These are phyloP conservation scores for Acrocephalus kingi DNA, from an alignment of 2,113 vertebrate species.

Conservation along the genomic window DNA sequence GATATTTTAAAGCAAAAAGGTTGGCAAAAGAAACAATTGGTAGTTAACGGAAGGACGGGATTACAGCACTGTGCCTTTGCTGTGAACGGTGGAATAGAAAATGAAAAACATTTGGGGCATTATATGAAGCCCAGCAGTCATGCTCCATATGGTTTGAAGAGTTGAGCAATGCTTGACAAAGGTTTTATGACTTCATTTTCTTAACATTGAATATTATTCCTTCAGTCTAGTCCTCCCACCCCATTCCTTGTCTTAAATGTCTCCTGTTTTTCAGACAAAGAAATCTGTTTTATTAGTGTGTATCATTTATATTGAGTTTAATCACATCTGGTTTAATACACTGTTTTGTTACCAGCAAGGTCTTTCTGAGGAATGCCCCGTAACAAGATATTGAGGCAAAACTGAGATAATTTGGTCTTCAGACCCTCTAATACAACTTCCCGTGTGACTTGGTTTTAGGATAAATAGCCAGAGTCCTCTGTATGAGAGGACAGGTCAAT, in stretches of 20 bases:
- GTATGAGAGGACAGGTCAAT: not conserved
- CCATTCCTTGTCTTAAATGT: slow-evolving; percentile 36
- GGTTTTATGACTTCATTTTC: slow-evolving; percentile 68
- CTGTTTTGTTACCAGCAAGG: not conserved
- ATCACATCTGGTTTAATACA: not conserved
- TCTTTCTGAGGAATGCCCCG: not conserved
- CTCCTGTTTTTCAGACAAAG: slow-evolving; percentile 23
- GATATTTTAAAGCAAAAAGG: slow-evolving; percentile 75
- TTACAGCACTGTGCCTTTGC: slow-evolving; percentile 39
- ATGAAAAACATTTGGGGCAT: slow-evolving; percentile 60
- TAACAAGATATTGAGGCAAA: not conserved
- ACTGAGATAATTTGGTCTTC: not conserved
- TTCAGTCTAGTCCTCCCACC: slow-evolving; percentile 24
- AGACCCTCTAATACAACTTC: not conserved
- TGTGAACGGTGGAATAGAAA: slow-evolving; percentile 44
- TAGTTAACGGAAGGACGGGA: slow-evolving; percentile 64
- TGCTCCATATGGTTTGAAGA: slow-evolving; percentile 65
- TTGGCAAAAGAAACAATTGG: slow-evolving; percentile 67
- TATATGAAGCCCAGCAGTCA: slow-evolving; percentile 60
- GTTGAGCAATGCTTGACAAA: slow-evolving; percentile 61
- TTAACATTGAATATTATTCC: slow-evolving; percentile 62
- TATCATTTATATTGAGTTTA: slow-evolving; percentile 8
- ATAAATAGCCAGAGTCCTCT: not conserved
- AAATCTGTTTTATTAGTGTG: slow-evolving; percentile 17
- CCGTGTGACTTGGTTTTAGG: not conserved